A percentile compares a stretch with the other conserved stretches of the same genome.
Evolutionary conservation across 2,113 vertebrate genomes (phyloP).

Genomic region (Oryzias melastigma): DNA sequence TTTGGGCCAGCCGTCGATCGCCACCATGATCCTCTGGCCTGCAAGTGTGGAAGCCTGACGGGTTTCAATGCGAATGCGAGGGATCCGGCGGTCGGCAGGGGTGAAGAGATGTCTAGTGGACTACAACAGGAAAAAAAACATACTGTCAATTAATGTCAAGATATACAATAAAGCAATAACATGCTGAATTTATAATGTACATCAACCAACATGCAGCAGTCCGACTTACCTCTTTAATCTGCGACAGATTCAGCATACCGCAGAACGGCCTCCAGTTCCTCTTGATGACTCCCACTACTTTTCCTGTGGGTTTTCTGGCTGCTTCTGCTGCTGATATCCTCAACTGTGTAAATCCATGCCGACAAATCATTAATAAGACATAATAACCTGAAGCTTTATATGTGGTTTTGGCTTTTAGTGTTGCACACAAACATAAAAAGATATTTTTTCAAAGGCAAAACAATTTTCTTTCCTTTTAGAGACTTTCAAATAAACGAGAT

Average conservation of each 20-base stretch:
- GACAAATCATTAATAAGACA: background rate
- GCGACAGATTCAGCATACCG: conserved; percentile 91
- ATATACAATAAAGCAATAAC: too few relatives aligned
- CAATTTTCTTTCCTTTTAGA: too few relatives aligned
- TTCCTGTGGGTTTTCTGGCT: conserved; percentile 85
- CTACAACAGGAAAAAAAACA: conserved; percentile 62
- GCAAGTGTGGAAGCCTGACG: conserved; percentile 86
- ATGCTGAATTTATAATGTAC: background rate
- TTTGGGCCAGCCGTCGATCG: conserved; percentile 95
- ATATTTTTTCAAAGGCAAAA: too few relatives aligned
- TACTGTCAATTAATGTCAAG: background rate
- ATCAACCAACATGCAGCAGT: background rate
- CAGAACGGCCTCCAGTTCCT: conserved; percentile 95
- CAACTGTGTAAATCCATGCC: conserved; percentile 71
- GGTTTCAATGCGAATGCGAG: conserved; percentile 95
- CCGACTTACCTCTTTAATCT: conserved; percentile 89
- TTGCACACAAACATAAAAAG: background rate
- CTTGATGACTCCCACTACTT: conserved; percentile 94
- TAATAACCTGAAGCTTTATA: background rate
- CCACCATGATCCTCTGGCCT: conserved; percentile 94
- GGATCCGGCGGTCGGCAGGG: conserved; percentile 91
- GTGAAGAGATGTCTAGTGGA: conserved; percentile 95
- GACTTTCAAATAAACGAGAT: too few relatives aligned
- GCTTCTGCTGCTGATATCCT: conserved; percentile 68
- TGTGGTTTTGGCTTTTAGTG: background rate